These are phyloP conservation scores for Ctenomys sociabilis DNA, from an alignment of 2,113 vertebrate genomes.

Conservation along the genomic window DNA sequence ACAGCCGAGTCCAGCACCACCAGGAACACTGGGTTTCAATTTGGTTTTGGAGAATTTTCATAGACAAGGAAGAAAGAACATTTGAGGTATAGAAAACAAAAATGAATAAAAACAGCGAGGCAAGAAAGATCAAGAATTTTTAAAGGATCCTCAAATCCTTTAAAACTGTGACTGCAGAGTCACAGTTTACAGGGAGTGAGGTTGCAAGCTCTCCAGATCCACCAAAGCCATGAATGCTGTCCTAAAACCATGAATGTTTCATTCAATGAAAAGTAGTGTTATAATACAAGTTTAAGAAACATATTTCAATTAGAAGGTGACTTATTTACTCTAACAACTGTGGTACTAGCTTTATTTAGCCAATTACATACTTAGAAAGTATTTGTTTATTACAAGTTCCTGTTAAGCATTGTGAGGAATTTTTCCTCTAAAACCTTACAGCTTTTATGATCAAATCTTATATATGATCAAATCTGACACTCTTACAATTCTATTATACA, in stretches of 20 bases:
- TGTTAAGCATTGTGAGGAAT: background rate
- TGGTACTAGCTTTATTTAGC: background rate
- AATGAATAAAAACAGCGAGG: background rate
- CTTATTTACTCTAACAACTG: background rate
- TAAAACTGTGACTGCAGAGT: background rate
- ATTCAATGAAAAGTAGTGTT: background rate
- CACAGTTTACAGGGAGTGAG: background rate
- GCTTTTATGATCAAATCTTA: background rate
- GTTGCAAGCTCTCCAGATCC: background rate
- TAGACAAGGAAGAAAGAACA: background rate
- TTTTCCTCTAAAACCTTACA: background rate
- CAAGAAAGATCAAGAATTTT: slow-evolving; percentile 25
- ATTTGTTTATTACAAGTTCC: background rate
- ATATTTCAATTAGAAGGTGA: background rate
- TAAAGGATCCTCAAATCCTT: background rate
- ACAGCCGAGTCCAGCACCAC: background rate
- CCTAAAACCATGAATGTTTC: background rate
- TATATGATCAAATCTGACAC: background rate
- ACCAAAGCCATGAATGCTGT: background rate
- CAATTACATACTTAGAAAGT: background rate
- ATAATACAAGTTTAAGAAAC: background rate
- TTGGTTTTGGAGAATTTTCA: slow-evolving; percentile 30
- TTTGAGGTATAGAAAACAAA: slow-evolving; percentile 12
- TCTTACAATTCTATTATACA: background rate
- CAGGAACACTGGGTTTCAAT: background rate